Evolutionary conservation across 2,797 vertebrate species (phyloP).

Genomic region (Neomorphus geoffroyi): DNA sequence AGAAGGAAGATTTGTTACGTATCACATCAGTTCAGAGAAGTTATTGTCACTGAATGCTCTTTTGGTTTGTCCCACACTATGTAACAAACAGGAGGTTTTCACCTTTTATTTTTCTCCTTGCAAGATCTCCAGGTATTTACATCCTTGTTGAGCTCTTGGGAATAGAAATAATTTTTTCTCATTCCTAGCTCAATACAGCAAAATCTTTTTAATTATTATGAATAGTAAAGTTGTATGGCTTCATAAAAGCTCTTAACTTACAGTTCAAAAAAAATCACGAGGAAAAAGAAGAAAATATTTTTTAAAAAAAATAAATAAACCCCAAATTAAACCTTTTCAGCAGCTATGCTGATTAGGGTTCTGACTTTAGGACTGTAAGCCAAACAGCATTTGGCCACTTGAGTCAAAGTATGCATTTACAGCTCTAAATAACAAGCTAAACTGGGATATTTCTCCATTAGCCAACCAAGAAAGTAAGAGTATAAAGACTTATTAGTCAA

Average conservation of each 20-base stretch:
- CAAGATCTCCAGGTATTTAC: not conserved
- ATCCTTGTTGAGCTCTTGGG: not conserved
- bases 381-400: too few relatives aligned
- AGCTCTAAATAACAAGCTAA: not conserved
- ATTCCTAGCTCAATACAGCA: not conserved
- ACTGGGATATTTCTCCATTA: not conserved
- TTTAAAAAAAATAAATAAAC: not conserved
- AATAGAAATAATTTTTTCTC: not conserved
- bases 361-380: not conserved
- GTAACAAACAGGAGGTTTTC: not conserved
- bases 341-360: not conserved
- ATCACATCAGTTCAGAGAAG: too few relatives aligned
- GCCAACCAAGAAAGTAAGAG: not conserved
- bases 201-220: not conserved
- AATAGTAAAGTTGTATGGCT: not conserved
- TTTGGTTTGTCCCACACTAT: not conserved
- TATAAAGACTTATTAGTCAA: conserved; percentile 12
- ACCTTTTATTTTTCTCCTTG: not conserved
- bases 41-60: too few relatives aligned
- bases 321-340: not conserved
- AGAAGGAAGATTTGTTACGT: too few relatives aligned
- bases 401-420: not conserved
- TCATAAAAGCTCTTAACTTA: not conserved
- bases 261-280: not conserved
- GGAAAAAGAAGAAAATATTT: not conserved